Conservation (phyloP, 2,113 vertebrate genomes). For the Passer domesticus region DNA sequence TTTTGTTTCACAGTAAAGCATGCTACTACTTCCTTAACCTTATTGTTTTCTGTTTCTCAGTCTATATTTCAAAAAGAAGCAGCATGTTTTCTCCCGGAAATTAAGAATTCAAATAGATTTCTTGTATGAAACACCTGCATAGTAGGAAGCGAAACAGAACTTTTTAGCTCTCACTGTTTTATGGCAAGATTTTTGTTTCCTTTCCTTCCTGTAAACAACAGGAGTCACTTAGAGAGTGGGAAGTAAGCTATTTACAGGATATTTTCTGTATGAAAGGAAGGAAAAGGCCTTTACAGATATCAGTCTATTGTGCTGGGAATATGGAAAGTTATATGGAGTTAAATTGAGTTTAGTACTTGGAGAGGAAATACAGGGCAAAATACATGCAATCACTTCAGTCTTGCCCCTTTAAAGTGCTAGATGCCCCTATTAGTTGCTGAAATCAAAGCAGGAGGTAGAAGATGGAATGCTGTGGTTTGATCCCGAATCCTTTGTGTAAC, state of each 20-base stretch:
- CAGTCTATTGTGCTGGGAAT: slow-evolving; percentile 55
- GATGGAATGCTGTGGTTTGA: neutral
- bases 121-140: slow-evolving; percentile 45
- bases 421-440: neutral
- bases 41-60: neutral
- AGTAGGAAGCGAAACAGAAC: slow-evolving; percentile 53
- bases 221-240: slow-evolving; percentile 28
- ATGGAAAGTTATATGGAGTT: neutral
- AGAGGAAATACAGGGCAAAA: neutral
- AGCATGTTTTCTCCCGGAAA: neutral
- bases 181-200: slow-evolving; percentile 44
- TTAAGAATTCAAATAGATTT: slow-evolving; percentile 7
- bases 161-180: slow-evolving; percentile 37
- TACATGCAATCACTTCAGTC: neutral
- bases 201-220: slow-evolving; percentile 74
- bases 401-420: neutral
- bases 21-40: neutral
- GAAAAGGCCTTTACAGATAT: slow-evolving; percentile 71
- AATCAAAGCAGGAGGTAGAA: neutral
- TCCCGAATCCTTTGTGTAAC: neutral
- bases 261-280: slow-evolving; percentile 80
- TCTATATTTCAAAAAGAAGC: slow-evolving; percentile 12
- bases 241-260: slow-evolving; percentile 71
- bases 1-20: neutral
- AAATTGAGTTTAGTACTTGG: neutral